Evolutionary conservation across 1,140 invertebrate species (phyloP).

Genomic region (Ylistrum balloti): DNA sequence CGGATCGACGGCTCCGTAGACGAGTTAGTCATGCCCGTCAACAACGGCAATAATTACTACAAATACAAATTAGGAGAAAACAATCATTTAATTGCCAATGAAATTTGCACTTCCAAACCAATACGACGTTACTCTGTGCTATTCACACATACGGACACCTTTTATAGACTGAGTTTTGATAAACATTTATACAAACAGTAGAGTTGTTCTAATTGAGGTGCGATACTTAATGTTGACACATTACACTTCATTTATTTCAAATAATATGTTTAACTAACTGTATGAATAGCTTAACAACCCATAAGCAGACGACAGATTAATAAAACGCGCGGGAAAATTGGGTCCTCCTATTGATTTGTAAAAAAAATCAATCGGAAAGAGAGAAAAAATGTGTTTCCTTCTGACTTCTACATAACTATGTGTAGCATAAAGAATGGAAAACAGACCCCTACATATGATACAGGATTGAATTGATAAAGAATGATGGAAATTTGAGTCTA

Average conservation of each 20-base stretch:
- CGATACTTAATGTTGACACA: conserved; percentile 34
- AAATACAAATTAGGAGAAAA: conserved; percentile 1
- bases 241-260: conserved; percentile 30
- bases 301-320: conserved; percentile 25
- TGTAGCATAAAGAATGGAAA: no score
- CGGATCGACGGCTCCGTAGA: not conserved
- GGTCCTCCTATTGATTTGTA: not conserved
- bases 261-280: conserved; percentile 24
- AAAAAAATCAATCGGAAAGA: no score
- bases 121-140: not conserved
- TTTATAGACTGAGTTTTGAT: not conserved
- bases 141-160: not conserved
- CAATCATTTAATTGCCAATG: conserved; percentile 12
- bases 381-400: no score
- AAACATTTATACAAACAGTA: not conserved
- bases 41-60: conserved; percentile 2
- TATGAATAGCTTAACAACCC: not conserved
- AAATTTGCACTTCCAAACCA: not conserved
- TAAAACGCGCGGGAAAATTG: conserved; percentile 23
- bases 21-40: conserved; percentile 23
- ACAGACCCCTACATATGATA: no score
- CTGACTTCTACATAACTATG: no score
- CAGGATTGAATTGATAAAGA: no score
- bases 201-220: not conserved
- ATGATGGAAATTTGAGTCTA: no score